Evolutionary conservation across 2,113 vertebrate genomes (phyloP).

Genomic region (Nannospalax galili): DNA sequence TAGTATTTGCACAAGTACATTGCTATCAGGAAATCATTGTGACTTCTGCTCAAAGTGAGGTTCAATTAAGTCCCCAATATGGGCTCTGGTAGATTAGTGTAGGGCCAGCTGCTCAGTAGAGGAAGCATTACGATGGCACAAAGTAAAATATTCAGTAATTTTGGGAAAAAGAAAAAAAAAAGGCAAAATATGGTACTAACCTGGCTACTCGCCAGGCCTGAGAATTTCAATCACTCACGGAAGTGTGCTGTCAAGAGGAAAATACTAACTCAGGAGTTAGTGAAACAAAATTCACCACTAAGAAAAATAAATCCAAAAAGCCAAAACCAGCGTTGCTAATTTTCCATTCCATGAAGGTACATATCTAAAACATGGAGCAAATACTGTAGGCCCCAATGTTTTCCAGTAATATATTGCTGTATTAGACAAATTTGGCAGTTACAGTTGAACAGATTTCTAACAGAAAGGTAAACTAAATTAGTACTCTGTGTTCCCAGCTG

Average conservation of each 20-base stretch:
- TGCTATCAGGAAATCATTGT: not conserved
- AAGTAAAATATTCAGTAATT: not conserved
- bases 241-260: not conserved
- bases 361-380: not conserved
- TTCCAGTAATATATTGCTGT: not conserved
- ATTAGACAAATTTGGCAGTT: not conserved
- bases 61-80: not conserved
- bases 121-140: not conserved
- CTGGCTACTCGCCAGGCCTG: not conserved
- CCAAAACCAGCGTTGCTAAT: not conserved
- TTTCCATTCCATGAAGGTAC: not conserved
- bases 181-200: not conserved
- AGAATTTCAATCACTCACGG: not conserved
- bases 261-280: not conserved
- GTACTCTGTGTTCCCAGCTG: not conserved
- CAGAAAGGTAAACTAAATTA: not conserved
- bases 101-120: not conserved
- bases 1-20: not conserved
- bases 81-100: not conserved
- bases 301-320: not conserved
- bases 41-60: fast-evolving
- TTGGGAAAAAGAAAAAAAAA: not conserved
- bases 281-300: not conserved
- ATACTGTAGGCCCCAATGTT: not conserved
- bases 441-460: not conserved